A percentile compares a stretch with the other conserved stretches of the same genome.
Evolutionary conservation across 2,113 vertebrate species (phyloP).

Genomic region (Glaucidium brasilianum): DNA sequence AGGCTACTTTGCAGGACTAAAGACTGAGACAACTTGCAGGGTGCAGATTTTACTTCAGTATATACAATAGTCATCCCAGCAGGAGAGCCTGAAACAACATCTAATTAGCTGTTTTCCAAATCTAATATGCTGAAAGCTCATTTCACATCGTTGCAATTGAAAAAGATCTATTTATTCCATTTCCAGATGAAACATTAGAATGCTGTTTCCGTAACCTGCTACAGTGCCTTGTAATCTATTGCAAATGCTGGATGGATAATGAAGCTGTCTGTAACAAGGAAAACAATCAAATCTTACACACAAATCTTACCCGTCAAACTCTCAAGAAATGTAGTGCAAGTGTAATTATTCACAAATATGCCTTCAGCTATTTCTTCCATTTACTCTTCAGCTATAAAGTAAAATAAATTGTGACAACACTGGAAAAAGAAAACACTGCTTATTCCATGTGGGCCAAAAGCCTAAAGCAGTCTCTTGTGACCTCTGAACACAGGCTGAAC

Average conservation of each 20-base stretch:
- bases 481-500: neutral
- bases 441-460: neutral
- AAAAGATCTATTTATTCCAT: neutral
- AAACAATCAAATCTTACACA: constrained; percentile 22
- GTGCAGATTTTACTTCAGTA: neutral
- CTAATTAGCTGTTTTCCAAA: neutral
- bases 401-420: constrained; percentile 25
- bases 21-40: neutral
- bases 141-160: neutral
- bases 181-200: constrained; percentile 40
- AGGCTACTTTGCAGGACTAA: neutral
- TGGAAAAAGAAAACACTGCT: neutral
- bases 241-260: constrained; percentile 22
- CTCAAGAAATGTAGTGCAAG: constrained; percentile 12
- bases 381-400: constrained; percentile 30
- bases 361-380: constrained; percentile 57
- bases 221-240: neutral
- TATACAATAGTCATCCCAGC: neutral
- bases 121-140: neutral
- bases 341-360: constrained; percentile 56
- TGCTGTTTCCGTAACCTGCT: neutral
- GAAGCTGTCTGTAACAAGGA: constrained; percentile 3
- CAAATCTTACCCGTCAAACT: neutral
- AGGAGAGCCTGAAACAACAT: neutral
- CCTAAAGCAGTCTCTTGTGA: neutral